Evolutionary conservation across 2,888 invertebrate species (phyloP).

Genomic region (Ashinkailepas kermadecensis): DNA sequence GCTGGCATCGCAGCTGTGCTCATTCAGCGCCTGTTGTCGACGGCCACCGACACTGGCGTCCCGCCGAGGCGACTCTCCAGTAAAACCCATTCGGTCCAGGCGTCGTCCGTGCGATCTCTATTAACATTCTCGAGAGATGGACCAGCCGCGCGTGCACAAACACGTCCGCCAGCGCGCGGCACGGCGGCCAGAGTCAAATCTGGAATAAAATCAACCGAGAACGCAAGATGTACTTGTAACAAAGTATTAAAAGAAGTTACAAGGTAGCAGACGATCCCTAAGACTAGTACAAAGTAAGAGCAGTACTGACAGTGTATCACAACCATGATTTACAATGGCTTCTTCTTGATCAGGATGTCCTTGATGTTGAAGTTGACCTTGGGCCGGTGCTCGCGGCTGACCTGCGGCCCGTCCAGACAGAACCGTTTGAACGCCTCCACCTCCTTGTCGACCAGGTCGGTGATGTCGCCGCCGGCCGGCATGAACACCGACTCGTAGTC

Average conservation of each 20-base stretch:
- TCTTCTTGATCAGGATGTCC: constrained; percentile 62
- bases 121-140: neutral
- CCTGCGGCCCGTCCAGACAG: constrained; percentile 72
- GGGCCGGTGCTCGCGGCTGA: constrained; percentile 62
- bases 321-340: constrained; percentile 36
- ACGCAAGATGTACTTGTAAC: constrained; percentile 20
- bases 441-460: constrained; percentile 48
- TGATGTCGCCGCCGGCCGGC: constrained; percentile 20
- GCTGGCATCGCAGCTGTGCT: too few species aligned
- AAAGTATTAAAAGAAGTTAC: constrained; percentile 23
- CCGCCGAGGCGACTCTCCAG: too few species aligned
- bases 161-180: neutral
- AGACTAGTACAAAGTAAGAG: constrained; percentile 22
- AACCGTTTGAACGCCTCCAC: constrained; percentile 80
- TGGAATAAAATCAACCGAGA: neutral
- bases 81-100: neutral
- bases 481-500: constrained; percentile 21
- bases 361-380: constrained; percentile 67
- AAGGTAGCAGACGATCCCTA: constrained; percentile 3
- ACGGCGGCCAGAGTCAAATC: neutral
- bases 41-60: too few species aligned
- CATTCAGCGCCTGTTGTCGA: too few species aligned
- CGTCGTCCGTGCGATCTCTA: constrained; percentile 12
- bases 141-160: too few species aligned
- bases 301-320: constrained; percentile 16